These are phyloP conservation scores for Esperia sulphurella DNA, from an alignment of 2,888 invertebrate genomes.

Conservation along the genomic window DNA sequence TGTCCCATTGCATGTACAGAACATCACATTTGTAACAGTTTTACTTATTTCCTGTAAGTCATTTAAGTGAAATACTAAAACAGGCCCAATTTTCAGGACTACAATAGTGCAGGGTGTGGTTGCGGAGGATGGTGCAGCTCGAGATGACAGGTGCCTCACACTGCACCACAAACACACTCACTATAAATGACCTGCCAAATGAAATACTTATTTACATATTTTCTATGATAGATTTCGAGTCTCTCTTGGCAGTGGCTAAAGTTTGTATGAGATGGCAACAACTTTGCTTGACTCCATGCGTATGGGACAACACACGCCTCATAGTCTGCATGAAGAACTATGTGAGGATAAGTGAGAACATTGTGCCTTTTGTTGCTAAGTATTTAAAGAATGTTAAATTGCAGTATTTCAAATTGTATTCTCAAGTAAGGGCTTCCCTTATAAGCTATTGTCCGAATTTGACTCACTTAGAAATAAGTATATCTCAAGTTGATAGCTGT, in stretches of 20 bases:
- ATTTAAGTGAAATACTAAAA: not conserved
- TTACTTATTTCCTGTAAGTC: not conserved
- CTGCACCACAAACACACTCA: slow-evolving; percentile 43
- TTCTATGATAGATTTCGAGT: slow-evolving; percentile 76
- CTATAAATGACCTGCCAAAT: slow-evolving; percentile 74
- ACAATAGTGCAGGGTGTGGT: slow-evolving; percentile 32
- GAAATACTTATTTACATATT: slow-evolving; percentile 75
- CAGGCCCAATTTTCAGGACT: slow-evolving; percentile 42
- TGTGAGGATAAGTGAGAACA: slow-evolving; percentile 69
- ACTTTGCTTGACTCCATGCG: slow-evolving; percentile 68
- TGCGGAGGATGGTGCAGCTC: slow-evolving; percentile 67
- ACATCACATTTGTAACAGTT: not conserved
- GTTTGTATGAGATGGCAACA: slow-evolving; percentile 74
- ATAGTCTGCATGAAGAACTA: slow-evolving; percentile 77
- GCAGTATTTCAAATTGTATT: slow-evolving; percentile 77
- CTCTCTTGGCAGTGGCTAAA: slow-evolving; percentile 65
- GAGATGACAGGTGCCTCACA: slow-evolving; percentile 58
- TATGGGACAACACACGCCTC: slow-evolving; percentile 74
- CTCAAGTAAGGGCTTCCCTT: slow-evolving; percentile 69
- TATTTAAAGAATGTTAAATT: slow-evolving; percentile 75
- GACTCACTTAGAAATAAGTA: slow-evolving; percentile 76
- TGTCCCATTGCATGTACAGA: not conserved
- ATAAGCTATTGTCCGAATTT: slow-evolving; percentile 74
- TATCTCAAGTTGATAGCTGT: slow-evolving; percentile 75
- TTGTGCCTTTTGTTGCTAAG: slow-evolving; percentile 74